These are phyloP conservation scores for Listrodromus nycthemerus DNA, from an alignment of 2,888 invertebrate genomes.

Conservation along the genomic window DNA sequence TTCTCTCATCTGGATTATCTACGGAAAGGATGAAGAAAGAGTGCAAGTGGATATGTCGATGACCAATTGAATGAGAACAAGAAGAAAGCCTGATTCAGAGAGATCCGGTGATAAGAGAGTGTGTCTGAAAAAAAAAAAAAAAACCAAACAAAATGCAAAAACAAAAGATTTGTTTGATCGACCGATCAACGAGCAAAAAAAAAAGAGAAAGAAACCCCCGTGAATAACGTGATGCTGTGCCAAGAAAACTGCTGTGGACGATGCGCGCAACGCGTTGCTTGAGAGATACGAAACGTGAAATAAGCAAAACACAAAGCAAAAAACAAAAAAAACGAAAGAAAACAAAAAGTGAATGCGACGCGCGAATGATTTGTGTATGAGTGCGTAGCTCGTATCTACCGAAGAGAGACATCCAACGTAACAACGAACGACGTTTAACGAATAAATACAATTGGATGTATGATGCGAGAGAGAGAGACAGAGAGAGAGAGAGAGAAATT, in stretches of 20 bases:
- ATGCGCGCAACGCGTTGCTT: slow-evolving; percentile 62
- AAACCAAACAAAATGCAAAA: slow-evolving; percentile 42
- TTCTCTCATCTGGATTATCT: slow-evolving; percentile 55
- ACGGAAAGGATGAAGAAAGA: slow-evolving; percentile 76
- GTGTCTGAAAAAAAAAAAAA: slow-evolving; percentile 65
- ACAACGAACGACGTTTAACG: slow-evolving; percentile 27
- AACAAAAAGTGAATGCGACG: slow-evolving; percentile 52
- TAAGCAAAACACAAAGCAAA: slow-evolving; percentile 6
- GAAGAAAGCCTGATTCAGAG: slow-evolving; percentile 55
- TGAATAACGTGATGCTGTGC: slow-evolving; percentile 62
- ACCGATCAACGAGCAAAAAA: slow-evolving; percentile 45
- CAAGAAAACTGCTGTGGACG: slow-evolving; percentile 62
- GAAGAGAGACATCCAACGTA: slow-evolving; percentile 19
- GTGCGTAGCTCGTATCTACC: slow-evolving; percentile 4
- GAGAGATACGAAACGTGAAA: slow-evolving; percentile 29
- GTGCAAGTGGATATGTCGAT: slow-evolving; percentile 78
- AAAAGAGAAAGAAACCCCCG: slow-evolving; percentile 25
- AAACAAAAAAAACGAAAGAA: slow-evolving; percentile 21
- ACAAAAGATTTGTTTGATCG: slow-evolving; percentile 21
- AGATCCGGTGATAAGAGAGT: slow-evolving; percentile 64
- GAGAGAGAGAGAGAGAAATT: slow-evolving; percentile 17
- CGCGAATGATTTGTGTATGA: slow-evolving; percentile 63
- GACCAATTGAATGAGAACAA: slow-evolving; percentile 75
- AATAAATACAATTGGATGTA: slow-evolving; percentile 19
- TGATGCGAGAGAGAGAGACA: slow-evolving; percentile 23